These are phyloP conservation scores for Mastacembelus armatus DNA, from an alignment of 2,797 vertebrate species.

Conservation along the genomic window DNA sequence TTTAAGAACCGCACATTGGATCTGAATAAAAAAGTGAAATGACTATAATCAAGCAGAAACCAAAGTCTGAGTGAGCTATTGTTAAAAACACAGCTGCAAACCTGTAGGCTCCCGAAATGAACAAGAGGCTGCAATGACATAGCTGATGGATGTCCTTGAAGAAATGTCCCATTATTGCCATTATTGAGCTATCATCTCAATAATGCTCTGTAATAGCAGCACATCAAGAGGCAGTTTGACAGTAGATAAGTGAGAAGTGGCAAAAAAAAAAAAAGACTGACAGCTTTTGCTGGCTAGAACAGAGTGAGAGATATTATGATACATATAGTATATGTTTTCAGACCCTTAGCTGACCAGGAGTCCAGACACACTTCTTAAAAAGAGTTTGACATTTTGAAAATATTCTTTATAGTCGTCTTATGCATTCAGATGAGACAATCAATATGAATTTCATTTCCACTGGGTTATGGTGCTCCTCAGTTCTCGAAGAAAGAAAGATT, in stretches of 20 bases:
- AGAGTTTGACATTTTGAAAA: too few species aligned
- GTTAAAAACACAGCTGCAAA: background rate
- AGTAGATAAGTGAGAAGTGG: background rate
- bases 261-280: background rate
- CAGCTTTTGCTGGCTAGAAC: background rate
- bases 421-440: conserved; percentile 16
- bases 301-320: background rate
- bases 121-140: background rate
- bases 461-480: background rate
- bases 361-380: background rate
- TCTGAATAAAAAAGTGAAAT: background rate
- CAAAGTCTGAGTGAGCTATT: background rate
- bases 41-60: background rate
- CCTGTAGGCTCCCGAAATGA: background rate
- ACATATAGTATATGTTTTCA: background rate
- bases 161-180: background rate
- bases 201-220: background rate
- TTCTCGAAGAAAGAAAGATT: background rate
- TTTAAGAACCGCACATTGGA: background rate
- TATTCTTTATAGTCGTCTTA: background rate
- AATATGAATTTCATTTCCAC: conserved; percentile 10
- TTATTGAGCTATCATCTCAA: background rate
- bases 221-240: background rate
- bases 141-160: background rate
- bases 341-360: background rate